Evolutionary conservation across 2,113 vertebrate genomes (phyloP), one percentile per base, ranked within the genome.

Genomic region (Recurvirostra avosetta): DNA sequence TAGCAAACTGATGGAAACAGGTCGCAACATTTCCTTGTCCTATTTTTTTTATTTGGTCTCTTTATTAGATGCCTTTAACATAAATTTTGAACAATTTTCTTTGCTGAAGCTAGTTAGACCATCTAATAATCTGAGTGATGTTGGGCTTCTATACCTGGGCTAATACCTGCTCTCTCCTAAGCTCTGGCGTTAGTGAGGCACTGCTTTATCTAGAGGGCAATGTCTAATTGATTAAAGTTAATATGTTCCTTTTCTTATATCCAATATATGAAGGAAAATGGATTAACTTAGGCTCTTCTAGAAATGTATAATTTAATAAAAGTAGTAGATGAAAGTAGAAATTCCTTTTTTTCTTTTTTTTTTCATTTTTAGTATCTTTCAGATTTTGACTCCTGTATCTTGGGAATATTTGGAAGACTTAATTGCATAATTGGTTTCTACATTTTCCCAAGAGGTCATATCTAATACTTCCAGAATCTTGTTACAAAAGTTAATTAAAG

Each of bases 401-500:
- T 67, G 92, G 90, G 85, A 95, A 76, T 97, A 97, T 77, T 96
- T 95, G 84, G 62, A 96, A 88, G 77, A 94, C 22, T 97, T 95
- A 96, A 96, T 95, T 81, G 40, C 34, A 90, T 95, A 97, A 96
- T 89, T 96, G 82, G 65, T 86, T 91, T 90, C 80, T 89, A 53
- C 4, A 5, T 73, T 96, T 96, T 96, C 96, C 86, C 94, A 94
- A 75, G 96, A 94, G 95, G 85, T 92, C 74, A 61, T 36, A 80
- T 26, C 53, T 94, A 96, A 88, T 74, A 93, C 85, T 81, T 75
- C 55, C n/a, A 92, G 67, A 97, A 94, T 91, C 84, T 91, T 97
- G 83, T 94, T 93, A 92, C 34, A 80, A 52, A 94, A 94, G 73
- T 95, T 97, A 98, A 97, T 96, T 97, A 96, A 97, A 94, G 25